phyloP scores from a whole-genome alignment of 1,140 invertebrate species.

The Drosophila bocki region DNA sequence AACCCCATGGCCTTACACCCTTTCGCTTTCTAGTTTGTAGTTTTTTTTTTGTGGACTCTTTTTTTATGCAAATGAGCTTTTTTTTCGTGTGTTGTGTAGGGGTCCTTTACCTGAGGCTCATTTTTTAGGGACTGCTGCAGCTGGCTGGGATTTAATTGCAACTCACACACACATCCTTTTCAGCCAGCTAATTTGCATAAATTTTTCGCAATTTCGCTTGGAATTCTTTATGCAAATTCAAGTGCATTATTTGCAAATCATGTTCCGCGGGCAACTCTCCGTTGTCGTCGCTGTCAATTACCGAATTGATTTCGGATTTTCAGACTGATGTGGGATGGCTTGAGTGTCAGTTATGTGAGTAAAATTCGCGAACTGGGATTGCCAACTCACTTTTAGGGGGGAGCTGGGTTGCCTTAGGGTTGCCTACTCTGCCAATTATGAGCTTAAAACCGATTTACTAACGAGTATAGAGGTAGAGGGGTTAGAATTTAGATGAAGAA shows the following conservation, averaged over 20 bases:
- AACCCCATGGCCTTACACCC: conserved; percentile 38
- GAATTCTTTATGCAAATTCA: conserved; percentile 78
- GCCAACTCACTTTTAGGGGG: neutral
- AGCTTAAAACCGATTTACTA: conserved; percentile 54
- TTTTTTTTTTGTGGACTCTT: conserved; percentile 28
- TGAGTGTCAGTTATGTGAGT: conserved; percentile 54
- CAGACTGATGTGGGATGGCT: conserved; percentile 40
- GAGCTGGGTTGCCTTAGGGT: neutral
- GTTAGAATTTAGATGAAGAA: neutral
- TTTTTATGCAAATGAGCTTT: conserved; percentile 82
- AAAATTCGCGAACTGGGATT: conserved; percentile 4
- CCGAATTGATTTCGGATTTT: conserved; percentile 43
- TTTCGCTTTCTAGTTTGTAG: conserved; percentile 67
- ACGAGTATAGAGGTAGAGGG: conserved; percentile 18
- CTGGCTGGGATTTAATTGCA: conserved; percentile 71
- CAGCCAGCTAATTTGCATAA: conserved; percentile 74
- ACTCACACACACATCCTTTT: conserved; percentile 12
- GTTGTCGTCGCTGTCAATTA: conserved; percentile 67
- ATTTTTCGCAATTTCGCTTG: conserved; percentile 41
- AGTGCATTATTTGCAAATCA: conserved; percentile 84
- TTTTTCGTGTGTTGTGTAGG: conserved; percentile 12
- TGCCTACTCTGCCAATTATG: conserved; percentile 60
- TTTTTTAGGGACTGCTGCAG: conserved; percentile 42
- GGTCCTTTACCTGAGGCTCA: conserved; percentile 61
- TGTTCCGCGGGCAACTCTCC: conserved; percentile 71